These are phyloP conservation scores for Muschampia plurimacula DNA, from an alignment of 2,888 invertebrate genomes.

Conservation along the genomic window DNA sequence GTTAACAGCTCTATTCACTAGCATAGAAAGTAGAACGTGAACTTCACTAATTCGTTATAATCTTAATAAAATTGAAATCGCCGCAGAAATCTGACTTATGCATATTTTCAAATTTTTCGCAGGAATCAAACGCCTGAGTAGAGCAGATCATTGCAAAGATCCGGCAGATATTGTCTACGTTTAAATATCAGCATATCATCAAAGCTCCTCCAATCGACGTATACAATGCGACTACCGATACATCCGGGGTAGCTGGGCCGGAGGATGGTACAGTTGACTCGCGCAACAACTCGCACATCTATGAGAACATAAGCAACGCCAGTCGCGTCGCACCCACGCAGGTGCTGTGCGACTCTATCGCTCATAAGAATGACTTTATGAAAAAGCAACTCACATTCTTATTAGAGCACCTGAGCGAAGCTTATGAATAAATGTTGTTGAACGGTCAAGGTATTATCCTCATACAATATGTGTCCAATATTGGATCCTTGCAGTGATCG, in stretches of 20 bases:
- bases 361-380: slow-evolving; percentile 80
- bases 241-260: slow-evolving; percentile 64
- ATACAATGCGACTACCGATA: slow-evolving; percentile 73
- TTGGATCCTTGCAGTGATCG: slow-evolving; percentile 86
- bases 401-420: slow-evolving; percentile 88
- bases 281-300: slow-evolving; percentile 68
- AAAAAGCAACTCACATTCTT: slow-evolving; percentile 86
- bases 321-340: slow-evolving; percentile 79
- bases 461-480: slow-evolving; percentile 77
- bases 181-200: slow-evolving; percentile 88
- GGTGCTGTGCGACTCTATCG: slow-evolving; percentile 79
- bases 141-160: slow-evolving; percentile 94
- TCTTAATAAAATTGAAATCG: slow-evolving; percentile 52
- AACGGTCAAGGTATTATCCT: slow-evolving; percentile 76
- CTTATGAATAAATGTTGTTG: slow-evolving; percentile 84
- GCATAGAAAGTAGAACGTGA: slow-evolving; percentile 65
- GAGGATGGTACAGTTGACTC: slow-evolving; percentile 77
- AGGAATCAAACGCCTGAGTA: slow-evolving; percentile 96
- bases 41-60: slow-evolving; percentile 55
- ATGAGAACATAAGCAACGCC: slow-evolving; percentile 69
- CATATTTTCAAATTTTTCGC: slow-evolving; percentile 80
- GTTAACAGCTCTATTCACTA: slow-evolving; percentile 68
- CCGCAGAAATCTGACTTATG: slow-evolving; percentile 70
- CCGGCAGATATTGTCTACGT: slow-evolving; percentile 91
- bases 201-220: slow-evolving; percentile 81